Base-by-base conservation (phyloP, 1,140 invertebrate genomes). In the Calosoma granatense region DNA sequence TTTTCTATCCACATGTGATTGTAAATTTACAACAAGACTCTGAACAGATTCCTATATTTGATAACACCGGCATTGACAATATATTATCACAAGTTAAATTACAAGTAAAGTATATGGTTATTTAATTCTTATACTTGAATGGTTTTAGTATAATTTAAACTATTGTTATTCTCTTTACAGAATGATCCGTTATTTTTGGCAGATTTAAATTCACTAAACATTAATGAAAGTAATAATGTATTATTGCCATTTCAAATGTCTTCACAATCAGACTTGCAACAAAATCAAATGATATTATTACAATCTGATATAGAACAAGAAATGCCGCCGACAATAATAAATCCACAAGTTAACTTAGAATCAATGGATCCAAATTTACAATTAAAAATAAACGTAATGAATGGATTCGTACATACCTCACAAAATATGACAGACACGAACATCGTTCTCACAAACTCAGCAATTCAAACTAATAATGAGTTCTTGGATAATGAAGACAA, bases 11-110 rank as follows among this genome's bases (percentile, higher is more conserved):
- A 47, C 41, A 47, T 6, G 41, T 47, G 9, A 47, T 47, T 17
- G 41, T 47, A 17, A 47, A 47, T 17, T 47, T 47, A 17, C 9
- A 47, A 12, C 41, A 9, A 47, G 41, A 47, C 9, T 4, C 41
- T 9, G 36, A 58, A 6, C 52, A 58, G 20, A 55, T 57, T 54
- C 23, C 26, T 19, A 20, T 58, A 26, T 54, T 58, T 20, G 53
- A 47, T 43, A 47, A 55, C 15, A 20, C 1, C n/a, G 51, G 43
- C 17, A 26, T 30, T 11, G 53, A 53, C 39, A 52, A 36, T 53
- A 20, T 57, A 15, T 14, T 55, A 11, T 15, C 54, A 2, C 54
- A 55, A 55, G 2, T 55, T 14, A 55, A 30, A 19, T 30, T 55
- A 30, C 54, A 55, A 19, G 54, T 55, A 55, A 55, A 21, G 19